Conservation (phyloP, 1,140 invertebrate genomes). For the Stegodyphus mimosarum region DNA sequence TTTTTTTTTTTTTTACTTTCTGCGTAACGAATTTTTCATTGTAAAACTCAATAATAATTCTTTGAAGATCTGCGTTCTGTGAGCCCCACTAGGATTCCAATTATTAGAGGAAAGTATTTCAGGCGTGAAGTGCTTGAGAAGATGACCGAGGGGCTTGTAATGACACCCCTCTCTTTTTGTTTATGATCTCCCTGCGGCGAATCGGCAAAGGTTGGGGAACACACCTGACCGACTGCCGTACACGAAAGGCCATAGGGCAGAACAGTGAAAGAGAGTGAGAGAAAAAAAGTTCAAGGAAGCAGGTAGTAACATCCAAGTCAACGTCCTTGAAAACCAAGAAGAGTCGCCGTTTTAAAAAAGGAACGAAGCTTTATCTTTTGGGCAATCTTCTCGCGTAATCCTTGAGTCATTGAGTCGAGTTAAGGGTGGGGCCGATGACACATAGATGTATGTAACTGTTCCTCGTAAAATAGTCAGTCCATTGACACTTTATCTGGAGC, state of each 20-base stretch:
- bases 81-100: too few species aligned
- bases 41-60: too few species aligned
- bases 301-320: slow-evolving; percentile 54
- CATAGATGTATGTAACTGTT: slow-evolving; percentile 40
- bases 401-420: slow-evolving; percentile 22
- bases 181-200: not conserved
- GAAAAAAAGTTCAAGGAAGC: slow-evolving; percentile 39
- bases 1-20: too few species aligned
- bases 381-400: slow-evolving; percentile 44
- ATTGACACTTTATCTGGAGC: slow-evolving; percentile 54
- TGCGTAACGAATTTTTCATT: too few species aligned
- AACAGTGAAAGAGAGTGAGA: not conserved
- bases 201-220: not conserved
- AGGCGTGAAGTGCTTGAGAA: too few species aligned
- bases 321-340: slow-evolving; percentile 53
- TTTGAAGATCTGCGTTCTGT: too few species aligned
- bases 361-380: slow-evolving; percentile 23
- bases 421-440: slow-evolving; percentile 49
- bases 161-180: not conserved
- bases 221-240: not conserved
- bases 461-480: slow-evolving; percentile 17
- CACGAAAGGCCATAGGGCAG: slow-evolving; percentile 4
- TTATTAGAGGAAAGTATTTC: too few species aligned
- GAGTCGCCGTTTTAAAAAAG: slow-evolving; percentile 9
- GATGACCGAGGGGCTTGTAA: too few species aligned